Conservation (phyloP, 2,888 invertebrate species). For the Drosophila testacea region DNA sequence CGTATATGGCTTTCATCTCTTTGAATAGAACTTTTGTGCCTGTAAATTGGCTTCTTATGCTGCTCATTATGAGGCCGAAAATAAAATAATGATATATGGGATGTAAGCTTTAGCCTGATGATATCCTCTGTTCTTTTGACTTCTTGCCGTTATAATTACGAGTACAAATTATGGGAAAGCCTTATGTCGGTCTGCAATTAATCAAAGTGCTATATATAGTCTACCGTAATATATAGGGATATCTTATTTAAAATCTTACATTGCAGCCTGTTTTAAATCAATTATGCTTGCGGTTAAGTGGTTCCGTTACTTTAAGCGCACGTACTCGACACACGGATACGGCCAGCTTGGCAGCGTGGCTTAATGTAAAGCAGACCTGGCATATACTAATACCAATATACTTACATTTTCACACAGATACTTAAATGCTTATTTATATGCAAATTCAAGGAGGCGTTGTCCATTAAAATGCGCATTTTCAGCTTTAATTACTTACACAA, state of each 20-base stretch:
- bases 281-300: constrained; percentile 39
- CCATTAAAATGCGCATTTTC: constrained; percentile 11
- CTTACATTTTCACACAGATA: constrained; percentile 2
- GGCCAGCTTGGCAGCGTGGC: constrained; percentile 1
- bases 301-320: constrained; percentile 37
- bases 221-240: background rate
- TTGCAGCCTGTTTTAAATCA: constrained; percentile 36
- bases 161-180: constrained; percentile 29
- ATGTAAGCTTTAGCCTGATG: background rate
- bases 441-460: constrained; percentile 13
- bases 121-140: constrained; percentile 21
- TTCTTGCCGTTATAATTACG: constrained; percentile 34
- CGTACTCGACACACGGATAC: constrained; percentile 12
- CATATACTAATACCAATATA: constrained; percentile 2
- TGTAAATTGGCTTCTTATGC: constrained; percentile 56
- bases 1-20: constrained; percentile 33
- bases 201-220: constrained; percentile 23
- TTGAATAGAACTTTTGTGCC: constrained; percentile 46
- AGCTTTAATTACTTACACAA: constrained; percentile 21
- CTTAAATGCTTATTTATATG: constrained; percentile 18
- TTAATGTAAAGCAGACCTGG: constrained; percentile 1
- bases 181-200: constrained; percentile 27
- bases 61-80: constrained; percentile 34
- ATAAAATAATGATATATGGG: constrained; percentile 28
- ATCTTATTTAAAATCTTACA: constrained; percentile 11